These are phyloP conservation scores for Pseudochromis fuscus DNA, from an alignment of 2,797 vertebrate genomes.

Conservation along the genomic window DNA sequence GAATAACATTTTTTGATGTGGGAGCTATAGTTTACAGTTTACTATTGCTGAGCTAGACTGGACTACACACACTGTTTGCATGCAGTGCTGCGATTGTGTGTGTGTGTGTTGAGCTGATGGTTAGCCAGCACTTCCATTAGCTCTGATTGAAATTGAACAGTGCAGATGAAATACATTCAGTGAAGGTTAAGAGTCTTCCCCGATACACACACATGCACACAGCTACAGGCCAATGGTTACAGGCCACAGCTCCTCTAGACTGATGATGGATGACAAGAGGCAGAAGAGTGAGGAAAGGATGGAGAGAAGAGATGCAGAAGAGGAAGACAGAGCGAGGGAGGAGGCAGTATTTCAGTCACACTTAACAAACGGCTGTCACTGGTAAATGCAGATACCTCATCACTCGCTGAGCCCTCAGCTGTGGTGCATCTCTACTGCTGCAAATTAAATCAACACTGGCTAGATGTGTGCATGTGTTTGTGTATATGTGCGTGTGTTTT, in stretches of 20 bases:
- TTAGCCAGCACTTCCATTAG: slow-evolving; percentile 91
- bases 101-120: slow-evolving; percentile 74
- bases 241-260: slow-evolving; percentile 52
- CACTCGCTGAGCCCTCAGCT: slow-evolving; percentile 52
- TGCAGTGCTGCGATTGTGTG: slow-evolving; percentile 22
- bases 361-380: slow-evolving; percentile 65
- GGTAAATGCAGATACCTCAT: slow-evolving; percentile 64
- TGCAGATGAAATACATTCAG: slow-evolving; percentile 81
- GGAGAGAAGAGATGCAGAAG: slow-evolving; percentile 29
- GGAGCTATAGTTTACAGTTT: slow-evolving; percentile 14
- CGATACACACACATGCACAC: slow-evolving; percentile 34
- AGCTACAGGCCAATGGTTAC: slow-evolving; percentile 72
- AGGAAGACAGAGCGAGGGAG: slow-evolving; percentile 21
- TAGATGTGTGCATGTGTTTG: slow-evolving; percentile 11
- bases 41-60: slow-evolving; percentile 27
- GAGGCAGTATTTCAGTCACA: slow-evolving; percentile 71
- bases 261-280: slow-evolving; percentile 62
- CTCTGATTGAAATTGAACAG: slow-evolving; percentile 87
- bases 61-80: slow-evolving; percentile 3
- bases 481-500: slow-evolving; percentile 7
- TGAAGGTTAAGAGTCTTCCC: slow-evolving; percentile 79
- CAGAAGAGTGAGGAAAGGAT: slow-evolving; percentile 33
- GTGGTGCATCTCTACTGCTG: slow-evolving; percentile 37
- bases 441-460: slow-evolving; percentile 62
- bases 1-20: slow-evolving; percentile 22